Conservation (phyloP, 2,113 vertebrate genomes). For the Rhegmatorhina hoffmannsi region DNA sequence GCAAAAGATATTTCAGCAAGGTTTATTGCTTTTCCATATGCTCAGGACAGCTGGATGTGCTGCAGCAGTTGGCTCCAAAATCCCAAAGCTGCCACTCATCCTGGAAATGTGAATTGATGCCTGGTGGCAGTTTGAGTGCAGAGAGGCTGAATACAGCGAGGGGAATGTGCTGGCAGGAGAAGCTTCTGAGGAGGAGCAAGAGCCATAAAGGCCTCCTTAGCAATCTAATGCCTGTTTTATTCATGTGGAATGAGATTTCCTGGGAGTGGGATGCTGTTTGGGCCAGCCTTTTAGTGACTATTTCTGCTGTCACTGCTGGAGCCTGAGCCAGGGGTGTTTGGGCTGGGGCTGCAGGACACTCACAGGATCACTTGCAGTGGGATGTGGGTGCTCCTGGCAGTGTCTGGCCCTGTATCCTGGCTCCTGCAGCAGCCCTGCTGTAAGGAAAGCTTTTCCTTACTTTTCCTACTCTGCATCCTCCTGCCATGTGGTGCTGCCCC, state of each 20-base stretch:
- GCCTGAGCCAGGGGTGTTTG: neutral
- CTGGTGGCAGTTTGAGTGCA: constrained; percentile 53
- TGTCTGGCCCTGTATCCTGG: neutral
- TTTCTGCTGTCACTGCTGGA: neutral
- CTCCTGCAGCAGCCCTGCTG: neutral
- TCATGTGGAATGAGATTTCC: constrained; percentile 8
- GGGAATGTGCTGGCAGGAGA: constrained; percentile 56
- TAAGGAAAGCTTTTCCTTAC: neutral
- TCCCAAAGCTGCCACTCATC: constrained; percentile 64
- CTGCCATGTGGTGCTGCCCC: neutral
- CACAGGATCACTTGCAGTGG: neutral
- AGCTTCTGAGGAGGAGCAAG: constrained; percentile 1
- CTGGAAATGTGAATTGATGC: constrained; percentile 65
- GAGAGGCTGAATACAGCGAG: constrained; percentile 61
- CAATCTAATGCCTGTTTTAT: constrained; percentile 23
- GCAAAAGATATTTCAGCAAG: constrained; percentile 3
- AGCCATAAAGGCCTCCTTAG: constrained; percentile 19
- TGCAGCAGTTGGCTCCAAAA: constrained; percentile 34
- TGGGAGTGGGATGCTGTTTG: neutral
- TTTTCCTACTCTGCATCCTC: neutral
- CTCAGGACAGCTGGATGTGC: constrained; percentile 24
- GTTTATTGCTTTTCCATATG: constrained; percentile 48
- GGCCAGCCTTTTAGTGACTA: neutral
- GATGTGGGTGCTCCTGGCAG: neutral
- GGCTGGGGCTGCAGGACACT: constrained; percentile 7